Conservation (phyloP, 2,113 vertebrate species). For the Mormyrus iriodes region DNA sequence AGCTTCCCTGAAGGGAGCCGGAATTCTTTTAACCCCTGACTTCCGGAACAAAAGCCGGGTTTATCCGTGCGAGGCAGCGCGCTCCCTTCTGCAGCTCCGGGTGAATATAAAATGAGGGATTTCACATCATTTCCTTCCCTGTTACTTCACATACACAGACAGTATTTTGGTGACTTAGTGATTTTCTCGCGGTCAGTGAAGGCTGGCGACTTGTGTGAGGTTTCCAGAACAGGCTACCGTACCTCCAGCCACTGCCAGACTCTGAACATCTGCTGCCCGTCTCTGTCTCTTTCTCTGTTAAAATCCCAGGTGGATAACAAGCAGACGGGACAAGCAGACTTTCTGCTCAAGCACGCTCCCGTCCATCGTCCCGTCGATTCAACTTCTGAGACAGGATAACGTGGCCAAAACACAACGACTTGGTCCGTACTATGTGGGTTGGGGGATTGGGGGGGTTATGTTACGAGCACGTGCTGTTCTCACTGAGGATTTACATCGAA, state of each 20-base stretch:
- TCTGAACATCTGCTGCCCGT: conserved; percentile 33
- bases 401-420: not conserved
- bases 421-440: not conserved
- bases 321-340: not conserved
- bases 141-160: conserved; percentile 40
- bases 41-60: conserved; percentile 43
- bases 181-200: conserved; percentile 39
- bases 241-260: not conserved
- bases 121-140: conserved; percentile 26
- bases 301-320: conserved; percentile 8
- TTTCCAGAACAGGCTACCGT: conserved; percentile 21
- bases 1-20: conserved; percentile 29
- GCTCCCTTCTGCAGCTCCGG: conserved; percentile 47
- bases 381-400: not conserved
- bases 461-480: not conserved
- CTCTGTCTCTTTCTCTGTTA: not conserved
- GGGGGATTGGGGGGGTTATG: not conserved
- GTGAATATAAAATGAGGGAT: conserved; percentile 42
- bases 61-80: conserved; percentile 45
- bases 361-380: not conserved
- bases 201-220: conserved; percentile 40
- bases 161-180: conserved; percentile 44
- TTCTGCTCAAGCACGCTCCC: not conserved
- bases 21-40: conserved; percentile 47
- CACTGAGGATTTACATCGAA: not conserved